Evolutionary conservation across 1,140 invertebrate genomes (phyloP).

Genomic region (Meloidogyne hapla): DNA sequence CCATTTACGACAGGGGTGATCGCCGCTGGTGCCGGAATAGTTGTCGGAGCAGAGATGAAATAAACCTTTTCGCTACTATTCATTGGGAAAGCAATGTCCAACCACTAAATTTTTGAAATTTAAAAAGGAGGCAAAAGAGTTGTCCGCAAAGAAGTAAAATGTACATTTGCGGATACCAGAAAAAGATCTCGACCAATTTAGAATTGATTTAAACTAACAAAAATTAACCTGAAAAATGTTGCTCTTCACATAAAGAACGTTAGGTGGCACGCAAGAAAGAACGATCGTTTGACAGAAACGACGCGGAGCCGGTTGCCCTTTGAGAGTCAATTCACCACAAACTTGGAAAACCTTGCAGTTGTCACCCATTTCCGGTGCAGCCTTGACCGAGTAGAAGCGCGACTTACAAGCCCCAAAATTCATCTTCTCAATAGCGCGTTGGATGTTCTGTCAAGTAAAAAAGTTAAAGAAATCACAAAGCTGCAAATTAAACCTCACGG

Average conservation of each 20-base stretch:
- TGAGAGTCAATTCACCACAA: slow-evolving; percentile 37
- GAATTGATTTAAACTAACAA: no score
- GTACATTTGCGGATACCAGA: neutral
- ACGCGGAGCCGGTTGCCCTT: slow-evolving; percentile 4
- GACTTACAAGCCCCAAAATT: slow-evolving; percentile 34
- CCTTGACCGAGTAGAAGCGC: slow-evolving; percentile 33
- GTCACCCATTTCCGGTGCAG: slow-evolving; percentile 7
- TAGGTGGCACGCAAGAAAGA: slow-evolving; percentile 29
- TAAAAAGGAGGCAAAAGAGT: neutral
- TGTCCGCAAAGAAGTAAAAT: no score
- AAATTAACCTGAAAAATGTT: slow-evolving; percentile 31
- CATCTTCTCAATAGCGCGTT: slow-evolving; percentile 27
- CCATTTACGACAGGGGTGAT: slow-evolving; percentile 6
- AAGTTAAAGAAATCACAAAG: neutral
- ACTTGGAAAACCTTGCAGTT: slow-evolving; percentile 31
- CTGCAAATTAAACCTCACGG: slow-evolving; percentile 19
- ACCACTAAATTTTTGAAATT: no score
- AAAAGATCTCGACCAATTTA: no score
- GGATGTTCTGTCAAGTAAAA: slow-evolving; percentile 26
- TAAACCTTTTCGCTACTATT: slow-evolving; percentile 10
- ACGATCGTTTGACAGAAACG: slow-evolving; percentile 37
- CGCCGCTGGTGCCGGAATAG: neutral
- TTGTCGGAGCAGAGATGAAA: slow-evolving; percentile 11
- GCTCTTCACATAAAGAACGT: slow-evolving; percentile 33
- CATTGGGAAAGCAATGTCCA: slow-evolving; percentile 29